Evolutionary conservation across 35 echinoderm and acorn worm genomes (phyloP).

Genomic region (Lytechinus variegatus): DNA sequence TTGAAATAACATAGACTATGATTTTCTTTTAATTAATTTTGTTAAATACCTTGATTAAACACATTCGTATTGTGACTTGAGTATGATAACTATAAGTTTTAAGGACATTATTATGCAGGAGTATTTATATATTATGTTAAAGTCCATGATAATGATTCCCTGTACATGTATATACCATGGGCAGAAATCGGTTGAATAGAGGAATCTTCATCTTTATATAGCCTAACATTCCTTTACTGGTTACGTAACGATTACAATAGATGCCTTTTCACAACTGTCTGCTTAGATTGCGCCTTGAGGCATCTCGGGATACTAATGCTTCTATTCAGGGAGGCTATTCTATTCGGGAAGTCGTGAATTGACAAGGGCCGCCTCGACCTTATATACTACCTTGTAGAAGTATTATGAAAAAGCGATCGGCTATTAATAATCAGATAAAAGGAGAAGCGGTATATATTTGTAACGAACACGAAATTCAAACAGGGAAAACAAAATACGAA

Average conservation of each 20-base stretch:
- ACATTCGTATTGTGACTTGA: too few species aligned
- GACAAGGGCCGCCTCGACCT: not conserved
- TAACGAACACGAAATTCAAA: not conserved
- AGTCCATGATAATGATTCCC: too few species aligned
- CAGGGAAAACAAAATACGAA: not conserved
- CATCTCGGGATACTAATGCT: not conserved
- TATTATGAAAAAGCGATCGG: too few species aligned
- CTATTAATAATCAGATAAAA: not conserved
- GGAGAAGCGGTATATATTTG: not conserved
- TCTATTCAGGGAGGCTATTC: not conserved
- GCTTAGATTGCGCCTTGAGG: not conserved
- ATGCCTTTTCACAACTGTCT: not conserved
- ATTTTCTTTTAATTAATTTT: too few species aligned
- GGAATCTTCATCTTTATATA: not conserved
- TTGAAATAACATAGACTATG: too few species aligned
- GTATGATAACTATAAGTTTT: too few species aligned
- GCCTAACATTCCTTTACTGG: not conserved
- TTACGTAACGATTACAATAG: constrained; percentile 27
- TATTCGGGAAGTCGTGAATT: not conserved
- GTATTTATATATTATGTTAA: too few species aligned
- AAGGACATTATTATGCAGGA: too few species aligned
- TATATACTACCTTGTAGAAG: not conserved
- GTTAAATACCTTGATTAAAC: too few species aligned
- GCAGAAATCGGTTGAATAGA: not conserved
- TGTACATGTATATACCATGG: not conserved